Percentiles rank a stretch among this genome's conserved stretches.
Evolutionary conservation across 2,113 vertebrate genomes (phyloP).

Genomic region (Leucoraja erinaceus): DNA sequence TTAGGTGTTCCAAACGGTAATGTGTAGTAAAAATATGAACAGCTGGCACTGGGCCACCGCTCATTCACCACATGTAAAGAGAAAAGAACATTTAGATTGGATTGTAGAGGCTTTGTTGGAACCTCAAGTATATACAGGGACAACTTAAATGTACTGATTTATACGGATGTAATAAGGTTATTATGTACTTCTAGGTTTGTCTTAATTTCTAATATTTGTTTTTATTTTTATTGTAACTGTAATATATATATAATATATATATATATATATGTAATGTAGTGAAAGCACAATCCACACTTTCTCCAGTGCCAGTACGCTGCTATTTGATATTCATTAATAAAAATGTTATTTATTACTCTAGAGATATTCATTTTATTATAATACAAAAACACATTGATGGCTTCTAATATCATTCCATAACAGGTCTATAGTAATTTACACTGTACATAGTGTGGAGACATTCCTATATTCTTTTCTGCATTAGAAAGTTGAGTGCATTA

Average conservation of each 20-base stretch:
- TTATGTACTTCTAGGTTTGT: not conserved
- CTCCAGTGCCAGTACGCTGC: not conserved
- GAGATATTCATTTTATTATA: not conserved
- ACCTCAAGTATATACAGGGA: not conserved
- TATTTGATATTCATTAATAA: not conserved
- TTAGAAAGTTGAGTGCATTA: too few relatives aligned
- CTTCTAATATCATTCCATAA: not conserved
- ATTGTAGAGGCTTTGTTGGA: not conserved
- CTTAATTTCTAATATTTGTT: not conserved
- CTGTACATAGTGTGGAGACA: not conserved
- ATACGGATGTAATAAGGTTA: not conserved
- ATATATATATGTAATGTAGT: not conserved
- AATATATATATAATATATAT: not conserved
- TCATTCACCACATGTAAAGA: not conserved
- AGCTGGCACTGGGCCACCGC: not conserved
- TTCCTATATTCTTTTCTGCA: not conserved
- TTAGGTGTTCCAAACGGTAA: not conserved
- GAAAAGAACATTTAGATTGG: not conserved
- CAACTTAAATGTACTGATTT: not conserved
- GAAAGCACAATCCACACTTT: not conserved
- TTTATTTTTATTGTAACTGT: not conserved
- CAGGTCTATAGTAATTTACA: not conserved
- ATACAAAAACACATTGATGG: not conserved
- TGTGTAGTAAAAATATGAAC: not conserved
- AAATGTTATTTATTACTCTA: conserved; percentile 33